A percentile compares a stretch with the other conserved stretches of the same genome.
These are phyloP conservation scores for Amia ocellicauda DNA, from an alignment of 2,113 vertebrate genomes.

Conservation along the genomic window DNA sequence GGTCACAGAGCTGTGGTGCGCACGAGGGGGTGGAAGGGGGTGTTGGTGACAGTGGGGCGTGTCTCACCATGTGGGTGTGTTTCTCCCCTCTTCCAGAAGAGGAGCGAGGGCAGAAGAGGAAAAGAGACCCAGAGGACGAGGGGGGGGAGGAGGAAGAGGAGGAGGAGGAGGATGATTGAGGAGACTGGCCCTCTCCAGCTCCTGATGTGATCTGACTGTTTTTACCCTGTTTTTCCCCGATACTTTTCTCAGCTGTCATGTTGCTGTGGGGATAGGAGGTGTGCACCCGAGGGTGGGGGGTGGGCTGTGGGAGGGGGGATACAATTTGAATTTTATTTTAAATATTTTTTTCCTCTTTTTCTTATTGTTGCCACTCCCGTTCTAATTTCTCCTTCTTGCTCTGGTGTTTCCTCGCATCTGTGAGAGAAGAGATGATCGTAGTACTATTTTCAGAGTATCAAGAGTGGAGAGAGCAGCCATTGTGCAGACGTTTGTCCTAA, in stretches of 20 bases:
- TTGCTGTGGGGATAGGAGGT: slow-evolving; percentile 81
- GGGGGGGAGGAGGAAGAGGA: slow-evolving; percentile 90
- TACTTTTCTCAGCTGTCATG: slow-evolving; percentile 67
- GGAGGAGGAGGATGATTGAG: too few species aligned
- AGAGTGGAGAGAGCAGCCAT: slow-evolving; percentile 51
- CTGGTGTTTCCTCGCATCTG: slow-evolving; percentile 52
- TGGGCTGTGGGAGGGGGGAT: slow-evolving; percentile 61
- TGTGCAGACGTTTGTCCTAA: slow-evolving; percentile 51
- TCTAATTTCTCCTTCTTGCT: slow-evolving; percentile 27
- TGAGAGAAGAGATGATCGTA: slow-evolving; percentile 45
- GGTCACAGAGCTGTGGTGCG: too few species aligned
- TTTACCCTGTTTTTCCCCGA: slow-evolving; percentile 72
- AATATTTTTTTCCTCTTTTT: slow-evolving; percentile 33
- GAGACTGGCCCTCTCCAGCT: slow-evolving; percentile 55
- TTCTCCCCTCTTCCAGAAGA: slow-evolving; percentile 62
- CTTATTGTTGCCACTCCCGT: slow-evolving; percentile 51
- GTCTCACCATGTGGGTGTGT: background rate
- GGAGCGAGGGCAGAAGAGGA: slow-evolving; percentile 88
- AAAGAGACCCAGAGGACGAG: slow-evolving; percentile 92
- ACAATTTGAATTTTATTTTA: slow-evolving; percentile 63
- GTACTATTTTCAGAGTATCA: slow-evolving; percentile 53
- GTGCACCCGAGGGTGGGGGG: slow-evolving; percentile 52
- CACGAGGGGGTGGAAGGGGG: too few species aligned
- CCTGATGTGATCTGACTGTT: slow-evolving; percentile 88
- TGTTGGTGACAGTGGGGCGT: too few species aligned